A percentile compares a stretch with the other conserved stretches of the same genome.
phyloP scores from a whole-genome alignment of 2,797 vertebrate species.

The Nyctibius grandis region DNA sequence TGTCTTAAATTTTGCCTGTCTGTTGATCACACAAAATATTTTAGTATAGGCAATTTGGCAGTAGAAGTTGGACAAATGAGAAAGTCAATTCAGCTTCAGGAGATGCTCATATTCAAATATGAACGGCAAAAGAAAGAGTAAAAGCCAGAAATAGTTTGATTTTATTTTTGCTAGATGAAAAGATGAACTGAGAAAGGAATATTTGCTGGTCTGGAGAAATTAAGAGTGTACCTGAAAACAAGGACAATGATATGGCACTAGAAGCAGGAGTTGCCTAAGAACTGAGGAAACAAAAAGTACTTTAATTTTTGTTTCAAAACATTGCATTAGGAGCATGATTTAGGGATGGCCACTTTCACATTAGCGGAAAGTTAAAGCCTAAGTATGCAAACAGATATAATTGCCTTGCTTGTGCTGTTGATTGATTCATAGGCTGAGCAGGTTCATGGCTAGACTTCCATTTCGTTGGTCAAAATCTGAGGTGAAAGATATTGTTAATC shows the following conservation, averaged over 20 bases:
- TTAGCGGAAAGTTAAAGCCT: background rate
- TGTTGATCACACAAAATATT: background rate
- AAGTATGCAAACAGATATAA: background rate
- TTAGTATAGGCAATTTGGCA: background rate
- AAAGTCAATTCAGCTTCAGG: background rate
- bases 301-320: background rate
- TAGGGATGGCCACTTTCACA: background rate
- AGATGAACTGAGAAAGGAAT: background rate
- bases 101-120: background rate
- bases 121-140: background rate
- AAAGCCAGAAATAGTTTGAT: background rate
- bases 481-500: background rate
- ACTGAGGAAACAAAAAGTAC: background rate
- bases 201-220: background rate
- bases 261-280: background rate
- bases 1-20: background rate
- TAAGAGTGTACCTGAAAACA: background rate
- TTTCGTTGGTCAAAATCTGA: background rate
- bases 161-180: background rate
- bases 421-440: background rate
- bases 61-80: background rate
- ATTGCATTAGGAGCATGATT: background rate
- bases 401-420: background rate
- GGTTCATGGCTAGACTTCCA: background rate
- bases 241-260: background rate